Percentiles rank a stretch among this genome's conserved stretches.
These are phyloP conservation scores for Meriones unguiculatus DNA, from an alignment of 2,113 vertebrate genomes.

Conservation along the genomic window DNA sequence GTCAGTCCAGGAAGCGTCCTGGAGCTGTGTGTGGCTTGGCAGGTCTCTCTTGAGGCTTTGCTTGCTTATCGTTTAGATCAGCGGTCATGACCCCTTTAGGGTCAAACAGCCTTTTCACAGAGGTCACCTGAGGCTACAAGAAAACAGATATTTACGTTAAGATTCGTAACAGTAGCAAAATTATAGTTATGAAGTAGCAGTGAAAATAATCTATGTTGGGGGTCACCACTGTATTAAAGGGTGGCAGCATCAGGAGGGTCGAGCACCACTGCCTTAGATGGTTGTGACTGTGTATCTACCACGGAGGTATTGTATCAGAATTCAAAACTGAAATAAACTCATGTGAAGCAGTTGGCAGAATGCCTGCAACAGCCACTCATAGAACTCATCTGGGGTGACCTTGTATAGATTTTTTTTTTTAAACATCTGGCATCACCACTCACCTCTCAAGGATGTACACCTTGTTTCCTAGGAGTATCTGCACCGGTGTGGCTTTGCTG, in stretches of 20 bases:
- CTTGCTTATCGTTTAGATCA: background rate
- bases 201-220: background rate
- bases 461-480: background rate
- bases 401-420: background rate
- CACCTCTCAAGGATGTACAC: background rate
- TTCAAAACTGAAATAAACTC: background rate
- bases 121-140: background rate
- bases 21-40: background rate
- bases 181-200: background rate
- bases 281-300: background rate
- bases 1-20: background rate
- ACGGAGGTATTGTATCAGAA: background rate
- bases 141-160: background rate
- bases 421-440: background rate
- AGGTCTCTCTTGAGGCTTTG: background rate
- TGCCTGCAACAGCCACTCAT: background rate
- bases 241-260: background rate
- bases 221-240: background rate
- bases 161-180: background rate
- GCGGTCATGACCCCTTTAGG: background rate
- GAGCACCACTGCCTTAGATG: background rate
- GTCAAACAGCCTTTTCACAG: background rate
- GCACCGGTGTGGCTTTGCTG: background rate
- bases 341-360: background rate
- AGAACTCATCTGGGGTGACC: background rate